phyloP scores from a whole-genome alignment of 2,113 vertebrate genomes.

The Cyprinodon tularosa region DNA sequence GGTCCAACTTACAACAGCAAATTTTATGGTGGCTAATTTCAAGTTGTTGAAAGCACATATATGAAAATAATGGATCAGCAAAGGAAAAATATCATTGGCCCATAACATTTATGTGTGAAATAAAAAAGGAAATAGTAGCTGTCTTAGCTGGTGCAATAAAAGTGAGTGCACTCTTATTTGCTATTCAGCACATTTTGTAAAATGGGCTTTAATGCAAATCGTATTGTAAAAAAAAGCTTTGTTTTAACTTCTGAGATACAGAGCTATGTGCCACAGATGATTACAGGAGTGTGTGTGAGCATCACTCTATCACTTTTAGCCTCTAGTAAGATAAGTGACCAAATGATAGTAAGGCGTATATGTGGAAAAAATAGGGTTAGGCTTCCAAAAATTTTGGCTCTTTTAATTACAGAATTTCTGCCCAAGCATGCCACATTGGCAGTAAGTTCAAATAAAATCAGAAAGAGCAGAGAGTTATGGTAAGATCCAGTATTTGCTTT shows the following conservation, averaged over 20 bases:
- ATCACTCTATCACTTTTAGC: constrained; percentile 43
- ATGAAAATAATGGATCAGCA: neutral
- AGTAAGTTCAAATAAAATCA: constrained; percentile 77
- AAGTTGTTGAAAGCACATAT: constrained; percentile 10
- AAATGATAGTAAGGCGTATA: constrained; percentile 40
- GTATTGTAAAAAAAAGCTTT: constrained; percentile 25
- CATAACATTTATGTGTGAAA: neutral
- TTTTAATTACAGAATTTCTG: constrained; percentile 61
- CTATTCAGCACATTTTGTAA: constrained; percentile 27
- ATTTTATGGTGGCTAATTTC: neutral
- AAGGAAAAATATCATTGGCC: neutral
- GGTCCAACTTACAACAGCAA: neutral
- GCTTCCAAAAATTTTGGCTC: constrained; percentile 54
- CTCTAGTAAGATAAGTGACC: constrained; percentile 30
- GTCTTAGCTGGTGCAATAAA: constrained; percentile 13
- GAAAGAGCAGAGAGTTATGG: constrained; percentile 65
- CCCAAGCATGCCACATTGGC: constrained; percentile 67
- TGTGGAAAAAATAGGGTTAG: constrained; percentile 58
- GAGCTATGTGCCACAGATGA: constrained; percentile 40
- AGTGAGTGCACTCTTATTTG: constrained; percentile 10
- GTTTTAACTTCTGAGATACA: constrained; percentile 27
- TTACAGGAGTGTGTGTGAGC: constrained; percentile 49
- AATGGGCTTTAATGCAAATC: constrained; percentile 25
- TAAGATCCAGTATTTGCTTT: constrained; percentile 59
- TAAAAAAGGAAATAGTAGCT: constrained; percentile 15